A percentile compares a stretch with the other conserved stretches of the same genome.
phyloP scores from a whole-genome alignment of 2,113 vertebrate genomes.

The Garra rufa region DNA sequence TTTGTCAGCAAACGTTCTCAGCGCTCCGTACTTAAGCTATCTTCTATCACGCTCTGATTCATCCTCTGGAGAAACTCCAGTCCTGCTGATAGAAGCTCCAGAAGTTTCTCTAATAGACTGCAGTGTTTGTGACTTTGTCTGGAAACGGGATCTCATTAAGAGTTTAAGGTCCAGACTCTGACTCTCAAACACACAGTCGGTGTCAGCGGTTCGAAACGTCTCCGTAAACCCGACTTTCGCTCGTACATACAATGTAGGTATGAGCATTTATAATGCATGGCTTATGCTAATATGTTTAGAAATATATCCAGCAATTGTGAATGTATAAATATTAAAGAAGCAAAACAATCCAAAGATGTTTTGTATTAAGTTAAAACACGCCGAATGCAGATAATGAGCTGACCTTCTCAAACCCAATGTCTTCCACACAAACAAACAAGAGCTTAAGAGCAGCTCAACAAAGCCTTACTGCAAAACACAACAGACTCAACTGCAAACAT shows the following conservation, averaged over 20 bases:
- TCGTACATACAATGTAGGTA: neutral
- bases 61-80: too few relatives aligned
- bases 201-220: too few relatives aligned
- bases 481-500: neutral
- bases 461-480: neutral
- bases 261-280: neutral
- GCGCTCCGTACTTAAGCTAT: neutral
- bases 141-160: too few relatives aligned
- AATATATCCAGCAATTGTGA: neutral
- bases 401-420: constrained; percentile 2
- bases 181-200: neutral
- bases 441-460: too few relatives aligned
- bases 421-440: neutral
- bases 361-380: neutral
- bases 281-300: constrained; percentile 4
- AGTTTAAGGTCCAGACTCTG: neutral
- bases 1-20: neutral
- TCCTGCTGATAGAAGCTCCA: too few relatives aligned
- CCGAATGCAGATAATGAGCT: neutral
- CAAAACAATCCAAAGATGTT: neutral
- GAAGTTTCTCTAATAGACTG: too few relatives aligned
- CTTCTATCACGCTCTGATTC: neutral
- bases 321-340: neutral
- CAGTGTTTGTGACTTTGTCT: too few relatives aligned
- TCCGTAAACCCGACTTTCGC: too few relatives aligned